Evolutionary conservation across 2,113 vertebrate species (phyloP), one percentile per base, ranked within the genome.

Genomic region (Microtus richardsoni): DNA sequence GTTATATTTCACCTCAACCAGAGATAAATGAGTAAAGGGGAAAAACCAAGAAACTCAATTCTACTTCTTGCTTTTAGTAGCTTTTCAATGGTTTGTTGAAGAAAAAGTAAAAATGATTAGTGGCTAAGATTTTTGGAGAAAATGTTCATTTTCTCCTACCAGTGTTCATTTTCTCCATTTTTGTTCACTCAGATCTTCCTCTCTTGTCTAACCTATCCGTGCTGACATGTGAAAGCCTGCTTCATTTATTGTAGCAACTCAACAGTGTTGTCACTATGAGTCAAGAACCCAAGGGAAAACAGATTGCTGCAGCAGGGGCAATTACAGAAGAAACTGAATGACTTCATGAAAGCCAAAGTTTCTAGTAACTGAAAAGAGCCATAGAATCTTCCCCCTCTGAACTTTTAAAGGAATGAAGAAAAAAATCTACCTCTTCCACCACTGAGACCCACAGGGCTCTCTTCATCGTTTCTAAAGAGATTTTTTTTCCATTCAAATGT

Each of bases 21-120:
- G 66, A 78, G 36, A 95, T 28, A 91, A 89, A 30, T 54, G 78
- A 94, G 26, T 26, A 28, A 44, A 94, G 79, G 92, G 84, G 84
- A 93, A 89, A 93, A 78, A 14, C 11, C 44, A 86, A 68, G 44
- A 93, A 86, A 95, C 95, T 89, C 80, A 93, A 91, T 91, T 96
- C n/a, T 89, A 22, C 5, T 13, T 88, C 36, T 89, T 89, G 84
- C 78, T 84, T 86, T 93, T 54, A 64, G 71, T 89, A 95, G 85
- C 78, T 49, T 12, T 92, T 82, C n/a, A 91, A 91, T 85, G 44
- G 4, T 91, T 71, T 62, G 60, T 47, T 93, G 58, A 80, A 91
- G 83, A 94, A 96, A 89, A 82, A 95, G 60, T 95, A 78, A 91
- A 96, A 93, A 49, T 62, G 90, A 92, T 68, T 83, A 92, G 80